Evolutionary conservation across 2,113 vertebrate species (phyloP), one percentile per base, ranked within the genome.

Genomic region (Damaliscus lunatus): DNA sequence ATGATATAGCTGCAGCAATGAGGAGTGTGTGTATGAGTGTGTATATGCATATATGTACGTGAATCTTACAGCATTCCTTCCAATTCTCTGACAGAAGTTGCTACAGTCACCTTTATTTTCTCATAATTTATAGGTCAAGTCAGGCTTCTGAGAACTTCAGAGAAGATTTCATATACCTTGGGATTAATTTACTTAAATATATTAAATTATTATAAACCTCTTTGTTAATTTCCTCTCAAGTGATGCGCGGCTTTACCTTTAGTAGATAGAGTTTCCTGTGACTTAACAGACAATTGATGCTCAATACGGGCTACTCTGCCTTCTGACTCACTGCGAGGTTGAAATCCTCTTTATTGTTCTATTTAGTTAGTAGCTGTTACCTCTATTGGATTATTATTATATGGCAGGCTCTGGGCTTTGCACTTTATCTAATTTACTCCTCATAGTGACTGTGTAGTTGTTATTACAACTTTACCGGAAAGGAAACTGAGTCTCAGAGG

Each of bases 311-410:
- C 40, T 62, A 33, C 11, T 83, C 6, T 23, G 11, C 78, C 40
- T 64, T 85, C 27, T 74, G 62, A 92, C 23, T 92, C 33, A 77
- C 27, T 40, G 21, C 1, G 64, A 90, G 5, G 27, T 3, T 52
- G n/a, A 43, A 4, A 84, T 40, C 48, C 57, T 21, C 67, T 95
- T 88, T 91, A n/a, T 91, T 57, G 59, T 84, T 74, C 95, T 92
- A 67, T 10, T 33, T 78, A 53, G 67, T 84, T 80, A 88, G 86
- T 33, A 52, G 46, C 19, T 52, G 27, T 16, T 90, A 80, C 16
- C 40, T 92, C 84, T 59, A 53, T 0, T 81, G 48, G 74, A 57
- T 87, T 93, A 64, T 53, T 60, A 57, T 81, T 87, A 43, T 10
- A 52, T 7, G 8, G 17, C 5, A 57, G 67, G 4, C 33, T 62